These are phyloP conservation scores for Odocoileus virginianus DNA, from an alignment of 2,113 vertebrate species.

Conservation along the genomic window DNA sequence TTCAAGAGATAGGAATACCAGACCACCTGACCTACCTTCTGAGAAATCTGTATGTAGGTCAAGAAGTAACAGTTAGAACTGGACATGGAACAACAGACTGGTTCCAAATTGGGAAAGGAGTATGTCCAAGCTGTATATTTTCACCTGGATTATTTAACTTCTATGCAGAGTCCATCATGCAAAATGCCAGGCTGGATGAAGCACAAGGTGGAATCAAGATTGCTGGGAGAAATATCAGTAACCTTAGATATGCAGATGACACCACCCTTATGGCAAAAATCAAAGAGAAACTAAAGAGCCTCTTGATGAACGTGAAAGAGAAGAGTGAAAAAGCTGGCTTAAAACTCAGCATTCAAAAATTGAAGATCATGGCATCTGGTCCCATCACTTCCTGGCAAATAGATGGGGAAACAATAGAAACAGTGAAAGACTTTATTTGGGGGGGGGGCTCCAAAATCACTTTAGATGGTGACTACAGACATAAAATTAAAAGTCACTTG, in stretches of 20 bases:
- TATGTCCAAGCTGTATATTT: not conserved
- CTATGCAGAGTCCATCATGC: not conserved
- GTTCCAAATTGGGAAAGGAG: not conserved
- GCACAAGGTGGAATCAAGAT: not conserved
- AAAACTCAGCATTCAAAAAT: not conserved
- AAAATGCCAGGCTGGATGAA: not conserved
- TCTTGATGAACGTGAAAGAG: not conserved
- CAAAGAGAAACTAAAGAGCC: not conserved
- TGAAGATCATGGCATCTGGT: not conserved
- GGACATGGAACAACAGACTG: not conserved
- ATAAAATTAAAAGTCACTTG: not conserved
- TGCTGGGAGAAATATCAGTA: not conserved
- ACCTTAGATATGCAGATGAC: not conserved
- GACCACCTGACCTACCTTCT: not conserved
- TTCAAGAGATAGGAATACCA: not conserved
- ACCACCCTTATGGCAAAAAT: not conserved
- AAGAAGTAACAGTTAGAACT: not conserved
- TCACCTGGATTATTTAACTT: not conserved
- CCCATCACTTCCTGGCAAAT: not conserved
- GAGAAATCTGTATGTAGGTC: not conserved
- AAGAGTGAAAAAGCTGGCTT: not conserved
- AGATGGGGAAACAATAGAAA: not conserved
- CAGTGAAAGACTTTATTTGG: not conserved
- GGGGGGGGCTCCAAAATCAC: not conserved
- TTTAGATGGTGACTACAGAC: not conserved